phyloP scores from a whole-genome alignment of 2,888 invertebrate genomes.

The Amphipoea lucens region DNA sequence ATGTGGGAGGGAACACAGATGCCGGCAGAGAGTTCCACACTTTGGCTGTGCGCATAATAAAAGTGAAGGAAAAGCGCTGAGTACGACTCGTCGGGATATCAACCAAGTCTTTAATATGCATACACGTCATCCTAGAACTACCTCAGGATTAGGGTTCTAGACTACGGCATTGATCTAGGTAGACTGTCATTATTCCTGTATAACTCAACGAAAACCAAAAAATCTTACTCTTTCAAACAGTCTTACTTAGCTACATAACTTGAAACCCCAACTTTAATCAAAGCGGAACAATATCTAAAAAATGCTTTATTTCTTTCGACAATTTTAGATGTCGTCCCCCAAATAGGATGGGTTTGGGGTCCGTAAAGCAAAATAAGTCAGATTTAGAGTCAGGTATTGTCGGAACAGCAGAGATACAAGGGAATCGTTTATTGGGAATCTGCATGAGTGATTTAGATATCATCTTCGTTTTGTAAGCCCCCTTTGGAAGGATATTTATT shows the following conservation, averaged over 20 bases:
- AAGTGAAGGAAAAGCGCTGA: no score
- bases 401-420: constrained; percentile 36
- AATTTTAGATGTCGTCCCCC: constrained; percentile 53
- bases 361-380: constrained; percentile 60
- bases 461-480: constrained; percentile 39
- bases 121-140: no score
- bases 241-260: not conserved
- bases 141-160: not conserved
- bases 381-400: constrained; percentile 61
- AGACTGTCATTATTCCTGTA: not conserved
- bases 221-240: not conserved
- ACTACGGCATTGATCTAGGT: not conserved
- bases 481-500: constrained; percentile 32
- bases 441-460: constrained; percentile 62
- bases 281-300: constrained; percentile 39
- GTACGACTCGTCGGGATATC: no score
- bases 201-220: not conserved
- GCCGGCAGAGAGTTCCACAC: no score
- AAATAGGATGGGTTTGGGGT: constrained; percentile 42
- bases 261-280: constrained; percentile 47
- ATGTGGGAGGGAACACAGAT: no score
- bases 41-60: no score
- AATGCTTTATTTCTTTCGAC: constrained; percentile 47
- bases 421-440: constrained; percentile 55
- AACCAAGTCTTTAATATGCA: not conserved